phyloP scores from a whole-genome alignment of 2,797 vertebrate genomes.

The Gymnocypris eckloni region DNA sequence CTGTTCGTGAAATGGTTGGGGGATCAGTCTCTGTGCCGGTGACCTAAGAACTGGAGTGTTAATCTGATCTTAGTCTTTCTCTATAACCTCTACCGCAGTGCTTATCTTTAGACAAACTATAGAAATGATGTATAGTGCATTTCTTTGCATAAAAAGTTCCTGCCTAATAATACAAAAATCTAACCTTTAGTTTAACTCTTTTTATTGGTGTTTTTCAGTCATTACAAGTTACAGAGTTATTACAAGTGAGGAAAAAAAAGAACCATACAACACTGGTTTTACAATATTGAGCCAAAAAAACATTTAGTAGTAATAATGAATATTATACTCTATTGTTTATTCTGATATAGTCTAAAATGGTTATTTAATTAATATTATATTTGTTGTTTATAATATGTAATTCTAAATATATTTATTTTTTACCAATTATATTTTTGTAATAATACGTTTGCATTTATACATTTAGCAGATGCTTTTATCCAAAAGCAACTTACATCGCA shows the following conservation, averaged over 20 bases:
- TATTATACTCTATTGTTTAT: neutral
- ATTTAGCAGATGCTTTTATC: neutral
- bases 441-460: neutral
- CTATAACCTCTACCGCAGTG: neutral
- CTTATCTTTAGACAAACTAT: neutral
- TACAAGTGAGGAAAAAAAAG: too few species aligned
- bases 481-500: neutral
- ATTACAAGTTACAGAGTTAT: too few species aligned
- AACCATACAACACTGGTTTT: too few species aligned
- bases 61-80: constrained; percentile 3
- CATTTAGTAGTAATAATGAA: neutral
- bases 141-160: neutral
- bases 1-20: neutral
- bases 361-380: neutral
- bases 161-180: neutral
- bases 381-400: neutral
- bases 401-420: neutral
- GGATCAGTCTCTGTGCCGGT: neutral
- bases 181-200: too few species aligned
- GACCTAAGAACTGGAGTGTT: neutral
- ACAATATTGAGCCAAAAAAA: too few species aligned
- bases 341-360: neutral
- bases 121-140: neutral
- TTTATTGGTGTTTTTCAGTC: too few species aligned
- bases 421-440: neutral